Evolutionary conservation across 2,888 invertebrate species (phyloP).

Genomic region (Cephus spinipes): DNA sequence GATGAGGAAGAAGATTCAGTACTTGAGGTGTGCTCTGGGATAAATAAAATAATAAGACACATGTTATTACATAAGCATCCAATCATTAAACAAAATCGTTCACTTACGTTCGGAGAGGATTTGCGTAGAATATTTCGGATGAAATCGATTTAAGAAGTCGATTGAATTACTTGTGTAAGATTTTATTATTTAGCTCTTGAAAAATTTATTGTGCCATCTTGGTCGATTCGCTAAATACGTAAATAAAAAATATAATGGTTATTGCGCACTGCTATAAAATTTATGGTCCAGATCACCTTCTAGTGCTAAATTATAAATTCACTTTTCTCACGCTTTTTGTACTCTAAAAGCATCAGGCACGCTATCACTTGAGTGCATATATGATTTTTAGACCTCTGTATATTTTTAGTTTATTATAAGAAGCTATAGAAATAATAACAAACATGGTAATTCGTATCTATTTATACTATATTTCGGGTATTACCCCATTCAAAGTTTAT

Average conservation of each 20-base stretch:
- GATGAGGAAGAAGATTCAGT: not conserved
- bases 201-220: not conserved
- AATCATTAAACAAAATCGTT: not conserved
- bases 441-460: constrained; percentile 14
- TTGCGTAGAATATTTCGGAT: not conserved
- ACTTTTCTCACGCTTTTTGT: not conserved
- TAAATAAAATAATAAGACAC: not conserved
- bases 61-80: not conserved
- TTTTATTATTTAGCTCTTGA: not conserved
- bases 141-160: not conserved
- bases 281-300: not conserved
- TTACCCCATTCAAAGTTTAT: constrained; percentile 6
- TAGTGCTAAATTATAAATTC: not conserved
- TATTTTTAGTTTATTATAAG: constrained; percentile 9
- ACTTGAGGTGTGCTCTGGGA: not conserved
- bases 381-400: not conserved
- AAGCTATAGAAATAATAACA: constrained; percentile 18
- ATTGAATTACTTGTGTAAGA: not conserved
- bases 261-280: not conserved
- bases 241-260: not conserved
- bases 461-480: constrained; percentile 14
- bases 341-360: not conserved
- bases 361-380: not conserved
- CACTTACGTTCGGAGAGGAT: not conserved
- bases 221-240: not conserved